Percentiles rank a stretch among this genome's conserved stretches.
Evolutionary conservation across 2,113 vertebrate species (phyloP).

Genomic region (Sprattus sprattus): DNA sequence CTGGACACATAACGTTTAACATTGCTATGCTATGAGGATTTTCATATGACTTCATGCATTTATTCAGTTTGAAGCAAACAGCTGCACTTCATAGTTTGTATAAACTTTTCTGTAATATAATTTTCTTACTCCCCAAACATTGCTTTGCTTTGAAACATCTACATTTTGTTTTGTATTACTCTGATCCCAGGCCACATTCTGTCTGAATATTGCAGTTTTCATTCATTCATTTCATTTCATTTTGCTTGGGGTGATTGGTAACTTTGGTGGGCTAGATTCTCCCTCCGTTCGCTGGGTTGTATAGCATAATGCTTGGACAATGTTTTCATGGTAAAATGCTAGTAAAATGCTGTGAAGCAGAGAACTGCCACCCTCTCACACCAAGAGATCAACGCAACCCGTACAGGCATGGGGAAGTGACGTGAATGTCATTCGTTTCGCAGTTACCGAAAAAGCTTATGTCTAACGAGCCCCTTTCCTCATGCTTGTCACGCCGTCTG

Average conservation of each 20-base stretch:
- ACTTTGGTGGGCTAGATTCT: neutral
- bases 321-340: neutral
- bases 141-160: neutral
- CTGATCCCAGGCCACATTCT: neutral
- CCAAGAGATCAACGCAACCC: neutral
- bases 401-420: neutral
- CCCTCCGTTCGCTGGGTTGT: neutral
- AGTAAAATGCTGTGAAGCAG: neutral
- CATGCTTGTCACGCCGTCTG: neutral
- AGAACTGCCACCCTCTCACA: neutral
- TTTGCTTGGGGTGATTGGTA: constrained; percentile 1
- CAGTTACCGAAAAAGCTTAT: neutral
- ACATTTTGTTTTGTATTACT: neutral
- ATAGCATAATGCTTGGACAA: neutral
- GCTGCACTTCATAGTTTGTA: neutral
- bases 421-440: neutral
- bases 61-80: neutral
- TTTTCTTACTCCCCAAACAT: neutral
- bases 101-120: neutral
- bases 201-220: neutral
- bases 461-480: neutral
- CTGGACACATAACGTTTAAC: neutral
- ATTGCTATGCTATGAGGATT: neutral
- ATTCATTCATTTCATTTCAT: neutral
- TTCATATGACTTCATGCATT: neutral